Base-by-base conservation (phyloP, 30 jellyfish, hydroid and myxozoan genomes). In the Aurelia aurita complex sp. Pacific region DNA sequence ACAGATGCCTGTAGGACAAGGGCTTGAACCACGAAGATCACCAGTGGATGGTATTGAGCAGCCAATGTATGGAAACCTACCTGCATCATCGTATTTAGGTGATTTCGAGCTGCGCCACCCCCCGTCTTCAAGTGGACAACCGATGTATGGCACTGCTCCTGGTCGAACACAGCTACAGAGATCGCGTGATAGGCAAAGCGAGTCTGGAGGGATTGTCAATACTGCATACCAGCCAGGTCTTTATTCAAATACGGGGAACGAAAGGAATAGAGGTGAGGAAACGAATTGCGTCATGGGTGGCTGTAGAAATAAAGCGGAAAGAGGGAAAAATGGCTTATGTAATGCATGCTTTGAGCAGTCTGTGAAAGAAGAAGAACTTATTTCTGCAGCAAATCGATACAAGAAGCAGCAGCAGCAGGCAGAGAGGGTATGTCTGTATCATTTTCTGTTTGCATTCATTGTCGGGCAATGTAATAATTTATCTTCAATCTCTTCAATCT, bases 151-250 rank as follows among this genome's bases (percentile, higher is more conserved):
- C 12, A 61, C 11, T 23, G 70, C 57, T 46, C 2, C 57, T 46
- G 57, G 12, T 46, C 57, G 57, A 46, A 46, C 57, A 46, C 57
- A 46, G 15, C 0, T 46, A 0, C 14, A 46, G 14, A 46, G 57
- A 46, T 46, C 57, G 8, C 57, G 57, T 7, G 57, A 46, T 9
- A 46, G 57, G 57, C 57, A 46, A 46, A 14, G 57, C 15, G 57
- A 46, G 57, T 1, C 13, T 11, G 38, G 73, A 51, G 69, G 68
- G 32, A 62, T 62, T 54, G 77, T 84, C 62, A 84, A 84, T 54
- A 57, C 42, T 17, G 93, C 87, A 9, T 84, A 84, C 74, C 74
- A 73, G 69, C 78, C 75, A 16, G 87, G 93, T 2, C n/a, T 61
- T 42, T 84, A 84, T 66, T 74, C 93, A 16, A 60, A 43, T 69